A percentile compares a stretch with the other conserved stretches of the same genome.
These are phyloP conservation scores for Agonopterix subpropinquella DNA, from an alignment of 2,888 invertebrate species.

Conservation along the genomic window DNA sequence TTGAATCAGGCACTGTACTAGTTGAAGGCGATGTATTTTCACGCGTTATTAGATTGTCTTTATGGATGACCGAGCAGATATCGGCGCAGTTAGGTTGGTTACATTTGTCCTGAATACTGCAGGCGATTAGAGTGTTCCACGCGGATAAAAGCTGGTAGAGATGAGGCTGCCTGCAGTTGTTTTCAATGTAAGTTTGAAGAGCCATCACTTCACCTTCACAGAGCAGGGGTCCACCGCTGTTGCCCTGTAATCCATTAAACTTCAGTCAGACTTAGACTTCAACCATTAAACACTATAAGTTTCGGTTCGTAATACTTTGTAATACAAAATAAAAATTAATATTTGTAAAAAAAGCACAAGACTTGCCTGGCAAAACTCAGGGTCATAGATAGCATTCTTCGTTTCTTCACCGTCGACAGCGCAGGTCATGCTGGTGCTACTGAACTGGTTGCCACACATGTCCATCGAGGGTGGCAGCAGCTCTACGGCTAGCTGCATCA, in stretches of 20 bases:
- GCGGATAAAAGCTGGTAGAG: conserved; percentile 47
- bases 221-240: conserved; percentile 58
- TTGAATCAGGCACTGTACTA: conserved; percentile 4
- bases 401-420: conserved; percentile 34
- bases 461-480: conserved; percentile 26
- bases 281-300: too few relatives aligned
- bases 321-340: neutral
- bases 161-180: conserved; percentile 49
- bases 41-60: conserved; percentile 27
- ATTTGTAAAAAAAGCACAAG: neutral
- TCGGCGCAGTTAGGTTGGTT: conserved; percentile 32
- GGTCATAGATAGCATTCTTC: conserved; percentile 24
- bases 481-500: conserved; percentile 43
- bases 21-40: conserved; percentile 6
- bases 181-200: conserved; percentile 54
- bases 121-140: conserved; percentile 50
- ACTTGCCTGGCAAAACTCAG: conserved; percentile 46
- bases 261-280: neutral
- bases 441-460: conserved; percentile 43
- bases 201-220: conserved; percentile 49
- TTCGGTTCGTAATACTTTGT: too few relatives aligned
- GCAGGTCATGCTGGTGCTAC: conserved; percentile 43
- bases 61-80: conserved; percentile 39
- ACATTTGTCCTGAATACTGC: conserved; percentile 47
- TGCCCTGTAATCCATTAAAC: conserved; percentile 35